phyloP scores from a whole-genome alignment of 2,888 invertebrate genomes.

The Biston stratarius region DNA sequence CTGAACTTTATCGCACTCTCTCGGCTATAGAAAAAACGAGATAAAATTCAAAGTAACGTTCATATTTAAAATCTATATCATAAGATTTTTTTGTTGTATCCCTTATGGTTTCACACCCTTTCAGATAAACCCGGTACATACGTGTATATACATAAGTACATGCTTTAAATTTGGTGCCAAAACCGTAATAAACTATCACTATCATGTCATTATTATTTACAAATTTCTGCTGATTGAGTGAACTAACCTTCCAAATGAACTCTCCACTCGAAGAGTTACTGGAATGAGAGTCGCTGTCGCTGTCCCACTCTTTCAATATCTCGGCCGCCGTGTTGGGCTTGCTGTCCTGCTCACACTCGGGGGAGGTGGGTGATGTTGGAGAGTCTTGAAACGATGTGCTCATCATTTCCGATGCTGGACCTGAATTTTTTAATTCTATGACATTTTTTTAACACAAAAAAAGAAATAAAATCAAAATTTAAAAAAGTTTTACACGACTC shows the following conservation, averaged over 20 bases:
- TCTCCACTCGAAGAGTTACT: conserved; percentile 92
- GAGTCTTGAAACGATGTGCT: conserved; percentile 83
- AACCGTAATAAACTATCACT: not conserved
- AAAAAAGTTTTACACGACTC: not conserved
- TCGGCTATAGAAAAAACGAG: too few species aligned
- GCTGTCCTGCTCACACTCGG: conserved; percentile 68
- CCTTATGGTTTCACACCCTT: too few species aligned
- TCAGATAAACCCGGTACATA: not conserved
- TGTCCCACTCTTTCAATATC: conserved; percentile 89
- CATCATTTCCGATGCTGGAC: conserved; percentile 80
- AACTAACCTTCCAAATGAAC: conserved; percentile 91
- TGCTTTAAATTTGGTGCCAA: conserved; percentile 8
- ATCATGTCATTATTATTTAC: conserved; percentile 5
- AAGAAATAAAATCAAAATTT: not conserved
- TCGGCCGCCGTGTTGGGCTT: conserved; percentile 73
- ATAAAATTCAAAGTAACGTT: too few species aligned
- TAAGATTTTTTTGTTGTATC: too few species aligned
- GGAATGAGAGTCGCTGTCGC: conserved; percentile 87
- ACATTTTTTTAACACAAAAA: not conserved
- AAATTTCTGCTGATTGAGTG: not conserved
- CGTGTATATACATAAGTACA: not conserved
- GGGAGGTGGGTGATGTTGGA: conserved; percentile 74
- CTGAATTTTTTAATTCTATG: conserved; percentile 47
- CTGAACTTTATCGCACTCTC: too few species aligned
- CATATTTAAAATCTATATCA: too few species aligned